A percentile compares a stretch with the other conserved stretches of the same genome.
Evolutionary conservation across 2,113 vertebrate genomes (phyloP).

Genomic region (human): GRCh38 chr11:23898001-23898500

Average conservation of each 20-base stretch:
- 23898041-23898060: background rate
- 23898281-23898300: rapidly evolving
- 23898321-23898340: background rate
- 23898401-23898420: background rate
- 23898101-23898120: background rate
- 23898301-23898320: rapidly evolving
- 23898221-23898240: background rate
- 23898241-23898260: background rate
- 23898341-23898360: background rate
- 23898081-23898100: background rate
- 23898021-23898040: background rate
- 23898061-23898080: background rate
- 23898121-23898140: background rate
- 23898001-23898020: background rate
- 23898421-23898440: background rate
- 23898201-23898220: background rate
- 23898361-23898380: background rate
- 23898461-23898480: background rate
- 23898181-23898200: background rate
- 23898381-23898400: background rate
- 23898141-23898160: background rate
- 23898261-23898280: background rate
- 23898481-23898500: background rate
- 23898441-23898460: background rate
- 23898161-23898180: background rate